phyloP scores from a whole-genome alignment of 2,797 vertebrate species.

The Sebastes vulpes region DNA sequence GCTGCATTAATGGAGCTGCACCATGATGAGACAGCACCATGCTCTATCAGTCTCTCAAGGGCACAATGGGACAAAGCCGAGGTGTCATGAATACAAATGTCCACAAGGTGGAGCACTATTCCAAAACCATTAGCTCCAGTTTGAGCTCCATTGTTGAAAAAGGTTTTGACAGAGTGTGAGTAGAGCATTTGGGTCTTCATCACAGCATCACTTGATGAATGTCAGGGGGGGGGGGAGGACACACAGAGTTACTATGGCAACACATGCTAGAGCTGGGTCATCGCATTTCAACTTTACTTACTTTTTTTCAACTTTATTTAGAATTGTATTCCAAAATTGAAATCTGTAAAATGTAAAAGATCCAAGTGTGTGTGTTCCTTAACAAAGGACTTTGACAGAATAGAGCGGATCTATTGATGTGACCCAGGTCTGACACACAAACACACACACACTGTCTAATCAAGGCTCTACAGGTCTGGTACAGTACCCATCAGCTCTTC shows the following conservation, averaged over 20 bases:
- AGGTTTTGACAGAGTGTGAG: not conserved
- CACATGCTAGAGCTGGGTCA: constrained; percentile 74
- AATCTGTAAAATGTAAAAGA: not conserved
- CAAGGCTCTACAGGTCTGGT: constrained; percentile 70
- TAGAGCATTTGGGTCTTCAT: constrained; percentile 57
- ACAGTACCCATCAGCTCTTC: constrained; percentile 92
- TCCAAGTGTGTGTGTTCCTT: not conserved
- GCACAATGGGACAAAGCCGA: not conserved
- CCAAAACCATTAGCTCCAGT: not conserved
- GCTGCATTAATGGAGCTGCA: constrained; percentile 40
- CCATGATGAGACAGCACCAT: constrained; percentile 42
- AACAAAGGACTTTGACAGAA: not conserved
- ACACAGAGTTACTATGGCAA: constrained; percentile 51
- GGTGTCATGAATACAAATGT: not conserved
- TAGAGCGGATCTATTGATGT: constrained; percentile 12
- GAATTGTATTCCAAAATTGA: not conserved
- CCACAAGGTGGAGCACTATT: constrained; percentile 54
- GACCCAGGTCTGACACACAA: constrained; percentile 75
- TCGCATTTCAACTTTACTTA: not conserved
- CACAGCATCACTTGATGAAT: constrained; percentile 40
- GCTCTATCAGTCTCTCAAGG: constrained; percentile 27
- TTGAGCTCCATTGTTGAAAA: not conserved
- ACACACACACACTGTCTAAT: constrained; percentile 55
- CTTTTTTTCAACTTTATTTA: no score
- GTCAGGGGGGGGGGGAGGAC: not conserved